Evolutionary conservation across 2,888 invertebrate species (phyloP).

Genomic region (Ceraclea dissimilis): DNA sequence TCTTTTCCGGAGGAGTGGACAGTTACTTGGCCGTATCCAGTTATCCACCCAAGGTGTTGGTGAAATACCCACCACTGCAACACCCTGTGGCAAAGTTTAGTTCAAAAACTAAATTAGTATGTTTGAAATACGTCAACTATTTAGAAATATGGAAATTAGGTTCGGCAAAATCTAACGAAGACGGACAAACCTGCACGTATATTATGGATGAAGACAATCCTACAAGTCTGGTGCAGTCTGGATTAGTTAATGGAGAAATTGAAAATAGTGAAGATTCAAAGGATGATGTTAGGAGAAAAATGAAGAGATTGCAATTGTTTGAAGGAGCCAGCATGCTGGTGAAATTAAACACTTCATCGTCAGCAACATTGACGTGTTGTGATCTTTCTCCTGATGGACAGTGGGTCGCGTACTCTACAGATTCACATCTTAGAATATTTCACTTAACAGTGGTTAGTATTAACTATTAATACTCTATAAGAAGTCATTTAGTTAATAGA

Average conservation of each 20-base stretch:
- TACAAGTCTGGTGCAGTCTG: background rate
- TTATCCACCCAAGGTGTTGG: slow-evolving; percentile 58
- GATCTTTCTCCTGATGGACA: slow-evolving; percentile 63
- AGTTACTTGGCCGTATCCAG: slow-evolving; percentile 69
- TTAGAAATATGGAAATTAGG: slow-evolving; percentile 59
- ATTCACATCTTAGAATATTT: slow-evolving; percentile 57
- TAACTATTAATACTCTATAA: background rate
- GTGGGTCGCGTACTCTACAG: slow-evolving; percentile 70
- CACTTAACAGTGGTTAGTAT: slow-evolving; percentile 48
- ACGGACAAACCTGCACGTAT: slow-evolving; percentile 21
- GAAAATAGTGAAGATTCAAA: slow-evolving; percentile 31
- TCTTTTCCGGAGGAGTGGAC: slow-evolving; percentile 77
- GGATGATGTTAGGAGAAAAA: slow-evolving; percentile 31
- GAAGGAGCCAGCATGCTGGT: slow-evolving; percentile 61
- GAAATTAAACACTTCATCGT: slow-evolving; percentile 55
- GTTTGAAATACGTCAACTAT: slow-evolving; percentile 49
- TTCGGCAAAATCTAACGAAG: slow-evolving; percentile 30
- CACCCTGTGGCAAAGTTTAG: slow-evolving; percentile 50
- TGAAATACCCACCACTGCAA: slow-evolving; percentile 65
- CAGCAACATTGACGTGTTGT: slow-evolving; percentile 62
- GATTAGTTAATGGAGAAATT: slow-evolving; percentile 23
- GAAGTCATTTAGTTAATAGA: too few species aligned
- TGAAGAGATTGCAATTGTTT: slow-evolving; percentile 34
- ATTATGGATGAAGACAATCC: slow-evolving; percentile 28
- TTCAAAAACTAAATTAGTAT: slow-evolving; percentile 45